Percentiles rank a stretch among this genome's conserved stretches.
Conservation (phyloP, 2,797 vertebrate genomes). For the Enteromius mattozi region DNA sequence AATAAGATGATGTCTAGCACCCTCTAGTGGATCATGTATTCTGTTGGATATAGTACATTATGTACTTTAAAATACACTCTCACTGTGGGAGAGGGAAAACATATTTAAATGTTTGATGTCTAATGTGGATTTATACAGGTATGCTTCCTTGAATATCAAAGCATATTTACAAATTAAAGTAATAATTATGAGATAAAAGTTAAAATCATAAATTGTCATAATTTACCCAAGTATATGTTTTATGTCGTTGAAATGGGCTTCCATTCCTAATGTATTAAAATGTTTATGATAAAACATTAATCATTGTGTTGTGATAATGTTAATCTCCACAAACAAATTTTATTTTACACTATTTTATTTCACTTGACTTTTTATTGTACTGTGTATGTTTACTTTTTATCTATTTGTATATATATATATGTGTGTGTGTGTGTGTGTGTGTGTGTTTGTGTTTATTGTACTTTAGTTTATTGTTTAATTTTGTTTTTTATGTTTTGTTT, state of each 20-base stretch:
- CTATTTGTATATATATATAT: too few relatives aligned
- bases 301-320: not conserved
- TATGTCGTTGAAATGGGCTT: not conserved
- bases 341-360: not conserved
- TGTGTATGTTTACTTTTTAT: not conserved
- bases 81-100: not conserved
- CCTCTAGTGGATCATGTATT: conserved; percentile 68
- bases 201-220: not conserved
- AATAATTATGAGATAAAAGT: not conserved
- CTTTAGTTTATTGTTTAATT: not conserved
- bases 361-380: not conserved
- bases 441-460: not conserved
- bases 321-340: not conserved
- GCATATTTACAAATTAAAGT: not conserved
- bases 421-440: too few relatives aligned
- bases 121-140: not conserved
- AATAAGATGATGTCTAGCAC: conserved; percentile 57
- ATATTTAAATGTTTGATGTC: not conserved
- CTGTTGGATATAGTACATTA: not conserved
- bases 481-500: not conserved
- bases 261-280: not conserved
- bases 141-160: not conserved
- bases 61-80: not conserved
- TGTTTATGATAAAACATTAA: not conserved
- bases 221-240: not conserved